These are phyloP conservation scores for Lissocephala sabroskyi DNA, from an alignment of 2,888 invertebrate species.

Conservation along the genomic window DNA sequence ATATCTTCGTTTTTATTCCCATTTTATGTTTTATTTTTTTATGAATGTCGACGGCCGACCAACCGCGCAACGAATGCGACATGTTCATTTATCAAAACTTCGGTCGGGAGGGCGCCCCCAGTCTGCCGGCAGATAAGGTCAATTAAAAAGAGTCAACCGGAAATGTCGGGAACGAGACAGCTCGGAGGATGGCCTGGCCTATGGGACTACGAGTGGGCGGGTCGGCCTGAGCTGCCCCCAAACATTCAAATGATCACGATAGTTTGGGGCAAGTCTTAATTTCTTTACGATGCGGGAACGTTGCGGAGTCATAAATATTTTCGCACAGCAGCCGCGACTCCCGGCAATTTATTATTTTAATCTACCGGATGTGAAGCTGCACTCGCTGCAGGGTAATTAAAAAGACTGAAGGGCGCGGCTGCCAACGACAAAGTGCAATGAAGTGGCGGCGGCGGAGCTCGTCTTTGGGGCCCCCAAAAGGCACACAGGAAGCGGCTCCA, in stretches of 20 bases:
- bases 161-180: slow-evolving; percentile 55
- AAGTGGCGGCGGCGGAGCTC: slow-evolving; percentile 22
- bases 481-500: slow-evolving; percentile 44
- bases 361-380: slow-evolving; percentile 50
- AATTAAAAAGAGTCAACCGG: slow-evolving; percentile 69
- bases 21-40: slow-evolving; percentile 29
- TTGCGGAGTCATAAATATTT: slow-evolving; percentile 40
- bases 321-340: slow-evolving; percentile 40
- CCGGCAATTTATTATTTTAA: slow-evolving; percentile 43
- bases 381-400: slow-evolving; percentile 34
- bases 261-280: slow-evolving; percentile 9
- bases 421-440: slow-evolving; percentile 1
- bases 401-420: slow-evolving; percentile 18
- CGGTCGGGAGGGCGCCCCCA: slow-evolving; percentile 13
- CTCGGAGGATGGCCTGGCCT: no score
- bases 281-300: slow-evolving; percentile 35
- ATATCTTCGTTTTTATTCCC: slow-evolving; percentile 58
- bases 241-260: not conserved
- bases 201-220: no score
- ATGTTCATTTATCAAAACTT: slow-evolving; percentile 58
- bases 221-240: no score
- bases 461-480: not conserved
- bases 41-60: slow-evolving; percentile 11
- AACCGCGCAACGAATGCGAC: slow-evolving; percentile 27
- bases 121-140: slow-evolving; percentile 57